phyloP scores from a whole-genome alignment of 2,888 invertebrate genomes.

The Tubulanus polymorphus region DNA sequence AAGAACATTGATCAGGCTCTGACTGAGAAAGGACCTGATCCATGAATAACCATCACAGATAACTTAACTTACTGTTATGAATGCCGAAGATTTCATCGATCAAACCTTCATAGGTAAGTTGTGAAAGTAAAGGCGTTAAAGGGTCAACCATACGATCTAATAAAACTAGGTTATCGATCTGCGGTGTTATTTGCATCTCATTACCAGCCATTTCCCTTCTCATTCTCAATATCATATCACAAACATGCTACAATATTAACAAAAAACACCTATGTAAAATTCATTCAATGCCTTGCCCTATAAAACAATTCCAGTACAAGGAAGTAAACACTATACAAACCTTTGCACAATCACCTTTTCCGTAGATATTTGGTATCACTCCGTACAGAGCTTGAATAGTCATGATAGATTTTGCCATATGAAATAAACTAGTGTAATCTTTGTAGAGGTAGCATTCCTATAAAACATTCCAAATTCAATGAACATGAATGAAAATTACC shows the following conservation, averaged over 20 bases:
- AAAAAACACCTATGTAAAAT: too few relatives aligned
- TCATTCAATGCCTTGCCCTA: too few relatives aligned
- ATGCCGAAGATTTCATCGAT: constrained; percentile 94
- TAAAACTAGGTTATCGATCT: constrained; percentile 84
- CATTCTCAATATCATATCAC: constrained; percentile 74
- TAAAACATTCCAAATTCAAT: neutral
- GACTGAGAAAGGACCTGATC: too few relatives aligned
- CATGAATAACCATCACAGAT: too few relatives aligned
- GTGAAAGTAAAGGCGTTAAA: constrained; percentile 86
- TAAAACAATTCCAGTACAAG: too few relatives aligned
- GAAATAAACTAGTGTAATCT: constrained; percentile 82
- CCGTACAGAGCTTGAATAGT: constrained; percentile 84
- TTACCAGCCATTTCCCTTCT: constrained; percentile 61
- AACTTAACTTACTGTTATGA: constrained; percentile 58
- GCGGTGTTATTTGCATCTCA: constrained; percentile 57
- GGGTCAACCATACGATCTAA: constrained; percentile 89
- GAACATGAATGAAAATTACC: neutral
- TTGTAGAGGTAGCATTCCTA: constrained; percentile 55
- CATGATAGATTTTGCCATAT: constrained; percentile 81
- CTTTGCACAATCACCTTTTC: constrained; percentile 82
- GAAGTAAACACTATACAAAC: constrained; percentile 25
- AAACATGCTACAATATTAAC: constrained; percentile 70
- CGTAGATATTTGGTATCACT: constrained; percentile 80
- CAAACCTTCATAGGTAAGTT: constrained; percentile 94
- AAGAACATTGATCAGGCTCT: too few relatives aligned